Evolutionary conservation across 2,888 invertebrate genomes (phyloP), one percentile per base, ranked within the genome.

Genomic region (Metalampra italica): DNA sequence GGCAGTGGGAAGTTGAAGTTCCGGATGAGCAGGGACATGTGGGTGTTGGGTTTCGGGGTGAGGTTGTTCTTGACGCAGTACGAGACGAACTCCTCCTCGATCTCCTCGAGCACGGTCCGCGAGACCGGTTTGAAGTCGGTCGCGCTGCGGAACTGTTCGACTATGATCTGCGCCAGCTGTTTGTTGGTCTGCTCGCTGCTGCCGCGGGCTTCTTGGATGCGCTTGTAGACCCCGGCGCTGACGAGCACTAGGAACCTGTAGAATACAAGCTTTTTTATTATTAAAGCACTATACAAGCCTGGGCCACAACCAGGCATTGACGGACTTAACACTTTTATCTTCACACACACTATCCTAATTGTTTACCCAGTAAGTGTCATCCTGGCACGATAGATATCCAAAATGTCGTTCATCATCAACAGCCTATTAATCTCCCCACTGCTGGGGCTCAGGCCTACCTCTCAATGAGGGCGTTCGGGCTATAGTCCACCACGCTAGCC

Each of bases 1-100:
- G 94, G 93, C 14, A 96, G 80, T 0, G 94, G 91, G 66, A 93
- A 96, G 68, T 95, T 96, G 64, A 97, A 97, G 75, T 97, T 97
- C 40, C 97, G 90, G 47, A 98, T 93, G 0, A 97, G 75, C 14
- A 98, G 85, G 0, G 97, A 96, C 69, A 97, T 95, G 64, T 97
- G 97, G 12, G 96, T 96, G 34, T 96, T 91, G 39, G 93, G 93
- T 62, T 91, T 90, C 0, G 87, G 91, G 0, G 85, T 88, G 39
- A 87, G 68, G 43, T 85, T 90, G 46, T 82, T 87, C 59, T 75
- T 87, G 80, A 94, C 92, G 69, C 93, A 95, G 52, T 93, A 92
- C 42, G 95, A 94, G 40, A 95, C 94, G 71, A 97, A 97, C 51
- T 94, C 92, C n/a, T 95, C 90, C 11, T 95, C 95, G 1, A 96